Evolutionary conservation across 2,888 invertebrate species (phyloP).

Genomic region (Hylaea fasciaria): DNA sequence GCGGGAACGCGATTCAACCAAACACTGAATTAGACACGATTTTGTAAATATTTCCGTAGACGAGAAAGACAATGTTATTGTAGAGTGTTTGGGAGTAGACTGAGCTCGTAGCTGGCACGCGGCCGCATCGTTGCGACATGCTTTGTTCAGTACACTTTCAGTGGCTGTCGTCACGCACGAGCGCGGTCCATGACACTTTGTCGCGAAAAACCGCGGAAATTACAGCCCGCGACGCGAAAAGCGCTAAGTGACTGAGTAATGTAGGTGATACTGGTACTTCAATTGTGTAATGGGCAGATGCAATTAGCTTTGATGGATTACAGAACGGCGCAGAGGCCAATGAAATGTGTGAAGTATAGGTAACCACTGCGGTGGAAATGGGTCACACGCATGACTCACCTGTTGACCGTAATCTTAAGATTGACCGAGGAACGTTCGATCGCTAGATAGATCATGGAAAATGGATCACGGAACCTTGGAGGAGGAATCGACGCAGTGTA

Average conservation of each 20-base stretch:
- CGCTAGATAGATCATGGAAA: slow-evolving; percentile 1
- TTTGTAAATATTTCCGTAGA: slow-evolving; percentile 40
- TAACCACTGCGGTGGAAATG: not conserved
- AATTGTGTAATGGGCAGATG: slow-evolving; percentile 1
- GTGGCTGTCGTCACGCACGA: slow-evolving; percentile 59
- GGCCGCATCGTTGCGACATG: slow-evolving; percentile 58
- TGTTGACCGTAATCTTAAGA: not conserved
- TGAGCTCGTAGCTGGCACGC: slow-evolving; percentile 70
- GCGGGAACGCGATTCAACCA: slow-evolving; percentile 34
- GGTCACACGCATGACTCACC: not conserved
- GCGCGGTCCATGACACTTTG: slow-evolving; percentile 44
- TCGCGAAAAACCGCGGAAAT: slow-evolving; percentile 46
- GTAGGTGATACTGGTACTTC: slow-evolving; percentile 4
- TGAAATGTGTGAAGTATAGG: not conserved
- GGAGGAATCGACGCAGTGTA: not conserved
- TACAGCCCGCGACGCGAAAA: slow-evolving; percentile 27
- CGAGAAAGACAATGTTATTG: slow-evolving; percentile 62
- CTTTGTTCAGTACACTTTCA: slow-evolving; percentile 67
- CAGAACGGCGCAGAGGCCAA: not conserved
- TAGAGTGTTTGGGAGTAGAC: slow-evolving; percentile 67
- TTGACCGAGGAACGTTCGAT: slow-evolving; percentile 1
- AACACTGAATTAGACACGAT: slow-evolving; percentile 43
- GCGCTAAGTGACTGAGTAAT: slow-evolving; percentile 19
- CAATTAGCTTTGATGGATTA: slow-evolving; percentile 10
- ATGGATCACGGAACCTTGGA: not conserved